phyloP scores from a whole-genome alignment of 2,888 invertebrate species.

The Catocala sponsa region DNA sequence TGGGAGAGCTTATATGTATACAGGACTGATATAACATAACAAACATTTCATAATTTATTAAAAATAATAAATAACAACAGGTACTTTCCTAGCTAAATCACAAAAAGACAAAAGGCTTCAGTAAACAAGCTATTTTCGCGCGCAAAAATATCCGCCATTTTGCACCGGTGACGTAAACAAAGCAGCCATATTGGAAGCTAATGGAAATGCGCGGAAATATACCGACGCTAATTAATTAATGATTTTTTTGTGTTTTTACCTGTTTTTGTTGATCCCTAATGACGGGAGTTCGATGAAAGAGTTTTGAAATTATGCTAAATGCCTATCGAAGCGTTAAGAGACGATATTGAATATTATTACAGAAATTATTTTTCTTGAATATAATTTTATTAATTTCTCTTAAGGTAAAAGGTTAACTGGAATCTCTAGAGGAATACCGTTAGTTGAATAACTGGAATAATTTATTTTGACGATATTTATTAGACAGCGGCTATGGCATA shows the following conservation, averaged over 20 bases:
- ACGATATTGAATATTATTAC: too few relatives aligned
- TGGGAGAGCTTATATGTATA: too few relatives aligned
- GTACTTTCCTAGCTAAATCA: slow-evolving; percentile 34
- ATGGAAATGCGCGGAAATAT: slow-evolving; percentile 47
- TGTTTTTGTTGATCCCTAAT: slow-evolving; percentile 29
- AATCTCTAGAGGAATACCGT: too few relatives aligned
- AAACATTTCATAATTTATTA: not conserved
- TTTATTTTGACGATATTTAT: too few relatives aligned
- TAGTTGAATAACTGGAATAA: too few relatives aligned
- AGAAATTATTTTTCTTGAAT: too few relatives aligned
- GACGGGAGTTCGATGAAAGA: slow-evolving; percentile 1
- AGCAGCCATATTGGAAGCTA: slow-evolving; percentile 48
- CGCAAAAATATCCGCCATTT: slow-evolving; percentile 43
- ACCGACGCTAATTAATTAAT: slow-evolving; percentile 40
- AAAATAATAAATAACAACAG: slow-evolving; percentile 26
- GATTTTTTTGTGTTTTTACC: slow-evolving; percentile 18
- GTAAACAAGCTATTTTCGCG: slow-evolving; percentile 47
- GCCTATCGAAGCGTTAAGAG: not conserved
- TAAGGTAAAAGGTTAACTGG: too few relatives aligned
- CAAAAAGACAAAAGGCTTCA: slow-evolving; percentile 39
- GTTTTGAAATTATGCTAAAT: slow-evolving; percentile 10
- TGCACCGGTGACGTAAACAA: slow-evolving; percentile 44
- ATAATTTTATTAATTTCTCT: too few relatives aligned
- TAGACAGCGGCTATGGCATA: too few relatives aligned
- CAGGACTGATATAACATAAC: not conserved